Evolutionary conservation across 2,113 vertebrate genomes (phyloP), one percentile per base, ranked within the genome.

Genomic region (Sebastes fasciatus): DNA sequence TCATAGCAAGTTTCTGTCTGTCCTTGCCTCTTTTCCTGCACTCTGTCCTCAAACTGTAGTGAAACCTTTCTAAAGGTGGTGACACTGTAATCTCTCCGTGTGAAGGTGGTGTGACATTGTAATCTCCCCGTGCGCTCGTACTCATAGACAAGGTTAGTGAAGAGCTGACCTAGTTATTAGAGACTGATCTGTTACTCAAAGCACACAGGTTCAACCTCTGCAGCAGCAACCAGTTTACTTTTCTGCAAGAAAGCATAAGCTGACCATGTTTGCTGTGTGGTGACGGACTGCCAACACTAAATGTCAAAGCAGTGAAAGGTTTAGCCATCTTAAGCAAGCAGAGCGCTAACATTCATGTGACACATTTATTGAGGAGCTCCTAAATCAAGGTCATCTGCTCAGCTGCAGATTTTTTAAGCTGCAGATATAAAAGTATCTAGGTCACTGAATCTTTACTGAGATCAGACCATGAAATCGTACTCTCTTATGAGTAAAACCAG

Each of bases 361-460:
- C 79, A 83, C 82, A 83, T 83, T 89, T 80, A 85, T 71, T 71
- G 17, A 78, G 67, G 54, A 68, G 46, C 54, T 70, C 10, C 26
- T 64, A 83, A 90, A 92, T 87, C 84, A 86, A 87, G 82, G 86
- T 79, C 82, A 68, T 62, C 42, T 71, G 12, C 69, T 79, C 52
- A 5, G 78, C 80, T 71, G 61, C 55, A 70, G 67, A 6, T 74
- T 82, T 85, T 83, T 74, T 55, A 62, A 76, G 51, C 74, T 52
- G 51, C 17, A 60, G 68, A 52, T 88, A 85, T 82, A 79, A 90
- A 88, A 40, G 52, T 65, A 90, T 84, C 71, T 77, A 69, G 83
- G 87, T 63, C 79, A 80, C 43, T 17, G 45, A 55, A 77, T 66
- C 68, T 63, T 61, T 3, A 72, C 49, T 67, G 68, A 45, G 54